Evolutionary conservation across 2,797 vertebrate genomes (phyloP).

Genomic region (Xerus rutilus): DNA sequence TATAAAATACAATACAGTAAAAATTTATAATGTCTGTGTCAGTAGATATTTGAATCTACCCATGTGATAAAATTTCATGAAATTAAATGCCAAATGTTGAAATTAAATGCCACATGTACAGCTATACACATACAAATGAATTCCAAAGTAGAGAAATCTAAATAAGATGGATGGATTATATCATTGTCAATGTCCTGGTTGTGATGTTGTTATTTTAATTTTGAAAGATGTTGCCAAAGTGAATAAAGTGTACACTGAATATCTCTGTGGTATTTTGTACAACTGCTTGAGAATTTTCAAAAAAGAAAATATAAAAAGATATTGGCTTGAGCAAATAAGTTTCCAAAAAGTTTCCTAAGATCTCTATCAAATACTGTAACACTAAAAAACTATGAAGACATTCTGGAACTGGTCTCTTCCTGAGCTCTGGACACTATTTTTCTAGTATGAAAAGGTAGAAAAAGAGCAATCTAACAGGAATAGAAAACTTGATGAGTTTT

Average conservation of each 20-base stretch:
- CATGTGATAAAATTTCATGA: background rate
- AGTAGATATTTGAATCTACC: background rate
- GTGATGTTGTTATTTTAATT: background rate
- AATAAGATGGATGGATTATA: background rate
- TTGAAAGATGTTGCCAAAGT: background rate
- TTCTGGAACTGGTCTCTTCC: background rate
- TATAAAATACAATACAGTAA: background rate
- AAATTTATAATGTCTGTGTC: background rate
- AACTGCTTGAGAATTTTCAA: background rate
- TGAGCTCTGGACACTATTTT: background rate
- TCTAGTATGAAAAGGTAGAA: background rate
- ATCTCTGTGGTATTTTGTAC: background rate
- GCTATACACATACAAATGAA: background rate
- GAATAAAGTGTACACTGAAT: background rate
- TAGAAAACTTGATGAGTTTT: constrained; percentile 4
- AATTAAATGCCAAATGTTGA: background rate
- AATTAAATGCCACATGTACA: background rate
- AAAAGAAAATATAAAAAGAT: background rate
- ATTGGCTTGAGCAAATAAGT: background rate
- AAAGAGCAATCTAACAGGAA: background rate
- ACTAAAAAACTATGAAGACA: too few relatives aligned
- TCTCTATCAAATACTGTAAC: rapidly evolving
- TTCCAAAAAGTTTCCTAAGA: background rate
- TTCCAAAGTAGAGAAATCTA: background rate
- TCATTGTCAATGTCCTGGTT: background rate